phyloP scores from a whole-genome alignment of 2,113 vertebrate species.

The Hyaena hyaena region DNA sequence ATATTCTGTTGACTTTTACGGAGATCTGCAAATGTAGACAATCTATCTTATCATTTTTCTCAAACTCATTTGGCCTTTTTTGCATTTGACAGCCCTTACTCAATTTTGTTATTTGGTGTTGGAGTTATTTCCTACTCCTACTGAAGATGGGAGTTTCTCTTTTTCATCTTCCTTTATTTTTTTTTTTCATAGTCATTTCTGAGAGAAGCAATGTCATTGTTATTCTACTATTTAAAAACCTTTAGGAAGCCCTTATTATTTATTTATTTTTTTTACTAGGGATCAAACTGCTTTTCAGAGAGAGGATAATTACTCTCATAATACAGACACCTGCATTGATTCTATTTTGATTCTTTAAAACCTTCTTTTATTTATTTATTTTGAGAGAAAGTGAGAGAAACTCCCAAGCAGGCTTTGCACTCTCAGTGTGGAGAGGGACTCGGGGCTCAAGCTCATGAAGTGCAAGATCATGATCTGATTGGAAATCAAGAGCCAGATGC shows the following conservation, averaged over 20 bases:
- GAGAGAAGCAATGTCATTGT: background rate
- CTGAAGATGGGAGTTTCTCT: background rate
- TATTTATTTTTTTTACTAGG: background rate
- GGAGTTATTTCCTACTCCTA: slow-evolving; percentile 17
- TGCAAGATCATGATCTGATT: too few species aligned
- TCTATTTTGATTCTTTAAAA: slow-evolving; percentile 28
- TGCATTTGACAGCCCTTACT: background rate
- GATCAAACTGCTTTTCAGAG: slow-evolving; percentile 34
- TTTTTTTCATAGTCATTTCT: slow-evolving; percentile 7
- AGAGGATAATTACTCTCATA: background rate
- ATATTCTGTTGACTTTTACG: background rate
- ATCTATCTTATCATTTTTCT: background rate
- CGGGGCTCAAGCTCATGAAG: too few species aligned
- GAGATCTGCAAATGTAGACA: background rate
- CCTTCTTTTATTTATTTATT: too few species aligned
- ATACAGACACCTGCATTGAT: background rate
- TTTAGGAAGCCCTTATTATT: background rate
- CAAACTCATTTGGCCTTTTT: background rate
- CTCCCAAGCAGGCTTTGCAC: too few species aligned
- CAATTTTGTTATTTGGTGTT: slow-evolving; percentile 10
- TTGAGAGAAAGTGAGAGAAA: too few species aligned
- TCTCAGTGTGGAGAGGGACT: too few species aligned
- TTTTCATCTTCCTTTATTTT: background rate
- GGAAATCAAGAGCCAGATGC: too few species aligned
- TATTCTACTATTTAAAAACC: slow-evolving; percentile 2